A percentile compares a stretch with the other conserved stretches of the same genome.
Conservation (phyloP, 2,113 vertebrate genomes). For the Argyrosomus japonicus region DNA sequence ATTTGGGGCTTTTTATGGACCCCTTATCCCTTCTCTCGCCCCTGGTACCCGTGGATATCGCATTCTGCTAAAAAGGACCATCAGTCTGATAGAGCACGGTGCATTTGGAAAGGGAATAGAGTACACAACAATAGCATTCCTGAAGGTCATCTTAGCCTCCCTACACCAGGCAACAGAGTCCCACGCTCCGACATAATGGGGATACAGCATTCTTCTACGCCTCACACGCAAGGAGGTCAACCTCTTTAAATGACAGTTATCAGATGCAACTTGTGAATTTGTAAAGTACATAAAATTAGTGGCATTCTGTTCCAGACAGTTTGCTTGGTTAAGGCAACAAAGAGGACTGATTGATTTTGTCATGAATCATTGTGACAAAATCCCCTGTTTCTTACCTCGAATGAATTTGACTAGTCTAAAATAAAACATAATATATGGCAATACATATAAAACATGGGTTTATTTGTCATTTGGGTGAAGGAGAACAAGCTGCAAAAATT, state of each 20-base stretch:
- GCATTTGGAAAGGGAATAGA: slow-evolving; percentile 82
- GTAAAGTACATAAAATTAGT: slow-evolving; percentile 13
- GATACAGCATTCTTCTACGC: slow-evolving; percentile 67
- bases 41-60: slow-evolving; percentile 86
- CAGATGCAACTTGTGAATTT: slow-evolving; percentile 38
- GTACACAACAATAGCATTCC: slow-evolving; percentile 88
- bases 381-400: background rate
- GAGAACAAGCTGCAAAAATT: background rate
- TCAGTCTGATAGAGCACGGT: slow-evolving; percentile 86
- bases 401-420: background rate
- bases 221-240: slow-evolving; percentile 58
- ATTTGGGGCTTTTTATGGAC: slow-evolving; percentile 85
- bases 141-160: slow-evolving; percentile 80
- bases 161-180: slow-evolving; percentile 75
- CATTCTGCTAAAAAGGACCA: slow-evolving; percentile 92
- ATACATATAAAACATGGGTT: background rate
- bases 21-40: slow-evolving; percentile 83
- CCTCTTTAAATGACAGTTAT: slow-evolving; percentile 54
- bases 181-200: slow-evolving; percentile 80
- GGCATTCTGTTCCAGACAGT: background rate
- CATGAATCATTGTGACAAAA: background rate
- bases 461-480: no score
- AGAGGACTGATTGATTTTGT: background rate
- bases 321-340: background rate
- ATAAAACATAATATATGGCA: background rate